A percentile compares a stretch with the other conserved stretches of the same genome.
These are phyloP conservation scores for Pelusios castaneus DNA, from an alignment of 2,113 vertebrate genomes.

Conservation along the genomic window DNA sequence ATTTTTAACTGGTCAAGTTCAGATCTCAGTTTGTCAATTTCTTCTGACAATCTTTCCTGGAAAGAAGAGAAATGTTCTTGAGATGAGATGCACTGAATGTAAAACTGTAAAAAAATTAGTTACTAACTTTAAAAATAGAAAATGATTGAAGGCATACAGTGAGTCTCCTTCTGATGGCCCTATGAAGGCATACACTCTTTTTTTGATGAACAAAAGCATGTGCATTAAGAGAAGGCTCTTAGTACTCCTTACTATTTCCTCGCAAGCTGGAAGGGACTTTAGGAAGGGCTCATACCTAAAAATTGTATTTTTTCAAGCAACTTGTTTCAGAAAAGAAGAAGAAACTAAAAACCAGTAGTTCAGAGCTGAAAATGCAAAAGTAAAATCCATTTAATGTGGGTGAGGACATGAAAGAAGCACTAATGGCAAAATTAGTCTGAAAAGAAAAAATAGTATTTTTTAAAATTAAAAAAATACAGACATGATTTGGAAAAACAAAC, in stretches of 20 bases:
- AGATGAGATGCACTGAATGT: neutral
- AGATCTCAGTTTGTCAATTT: slow-evolving; percentile 93
- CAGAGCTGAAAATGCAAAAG: neutral
- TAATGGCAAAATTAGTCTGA: neutral
- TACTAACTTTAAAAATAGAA: neutral
- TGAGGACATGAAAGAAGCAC: neutral
- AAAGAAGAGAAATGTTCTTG: slow-evolving; percentile 15
- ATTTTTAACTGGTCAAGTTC: slow-evolving; percentile 95
- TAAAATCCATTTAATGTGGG: neutral
- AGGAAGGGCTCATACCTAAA: neutral
- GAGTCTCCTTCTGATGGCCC: neutral
- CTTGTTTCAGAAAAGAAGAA: neutral
- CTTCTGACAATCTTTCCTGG: slow-evolving; percentile 93
- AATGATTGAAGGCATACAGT: neutral
- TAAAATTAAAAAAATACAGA: too few relatives aligned
- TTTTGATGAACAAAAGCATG: neutral
- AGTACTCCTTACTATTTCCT: neutral
- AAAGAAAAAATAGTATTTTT: neutral
- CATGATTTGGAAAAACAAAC: too few relatives aligned
- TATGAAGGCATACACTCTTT: neutral
- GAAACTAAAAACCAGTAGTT: neutral
- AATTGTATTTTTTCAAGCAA: neutral
- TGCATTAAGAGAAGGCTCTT: rapidly evolving
- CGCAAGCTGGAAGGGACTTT: neutral
- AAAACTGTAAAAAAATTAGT: neutral